phyloP scores from a whole-genome alignment of 2,113 vertebrate genomes.

The Parus major region DNA sequence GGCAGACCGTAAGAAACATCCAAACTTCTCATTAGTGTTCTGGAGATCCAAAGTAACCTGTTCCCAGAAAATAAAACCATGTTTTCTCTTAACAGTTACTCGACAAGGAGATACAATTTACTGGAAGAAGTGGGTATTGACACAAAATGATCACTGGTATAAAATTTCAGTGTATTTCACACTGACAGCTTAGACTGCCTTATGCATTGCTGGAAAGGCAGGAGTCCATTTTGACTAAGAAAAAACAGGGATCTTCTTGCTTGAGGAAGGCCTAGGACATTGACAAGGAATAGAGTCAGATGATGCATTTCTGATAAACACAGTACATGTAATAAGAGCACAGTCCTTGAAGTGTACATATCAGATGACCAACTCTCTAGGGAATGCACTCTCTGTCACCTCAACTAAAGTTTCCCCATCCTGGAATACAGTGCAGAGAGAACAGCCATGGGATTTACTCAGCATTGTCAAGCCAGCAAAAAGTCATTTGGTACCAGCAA shows the following conservation, averaged over 20 bases:
- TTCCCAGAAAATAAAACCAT: background rate
- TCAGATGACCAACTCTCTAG: background rate
- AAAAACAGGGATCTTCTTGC: background rate
- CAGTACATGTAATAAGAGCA: background rate
- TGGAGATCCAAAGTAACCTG: slow-evolving; percentile 96
- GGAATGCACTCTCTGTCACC: background rate
- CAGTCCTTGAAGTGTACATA: background rate
- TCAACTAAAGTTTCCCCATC: background rate
- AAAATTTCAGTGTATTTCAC: background rate
- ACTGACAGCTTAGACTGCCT: background rate
- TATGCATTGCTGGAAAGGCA: background rate
- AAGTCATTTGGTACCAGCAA: background rate
- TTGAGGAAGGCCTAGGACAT: background rate
- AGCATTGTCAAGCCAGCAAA: fast-evolving
- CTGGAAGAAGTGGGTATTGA: background rate
- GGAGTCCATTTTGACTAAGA: background rate
- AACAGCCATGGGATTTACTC: fast-evolving
- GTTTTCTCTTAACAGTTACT: background rate
- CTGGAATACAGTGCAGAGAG: background rate
- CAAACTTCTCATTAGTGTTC: slow-evolving; percentile 92
- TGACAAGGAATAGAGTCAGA: background rate
- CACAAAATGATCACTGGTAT: background rate
- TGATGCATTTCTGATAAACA: background rate
- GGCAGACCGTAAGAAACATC: slow-evolving; percentile 87
- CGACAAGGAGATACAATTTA: background rate